Conservation (phyloP, 2,888 invertebrate species). For the Spisula solida region DNA sequence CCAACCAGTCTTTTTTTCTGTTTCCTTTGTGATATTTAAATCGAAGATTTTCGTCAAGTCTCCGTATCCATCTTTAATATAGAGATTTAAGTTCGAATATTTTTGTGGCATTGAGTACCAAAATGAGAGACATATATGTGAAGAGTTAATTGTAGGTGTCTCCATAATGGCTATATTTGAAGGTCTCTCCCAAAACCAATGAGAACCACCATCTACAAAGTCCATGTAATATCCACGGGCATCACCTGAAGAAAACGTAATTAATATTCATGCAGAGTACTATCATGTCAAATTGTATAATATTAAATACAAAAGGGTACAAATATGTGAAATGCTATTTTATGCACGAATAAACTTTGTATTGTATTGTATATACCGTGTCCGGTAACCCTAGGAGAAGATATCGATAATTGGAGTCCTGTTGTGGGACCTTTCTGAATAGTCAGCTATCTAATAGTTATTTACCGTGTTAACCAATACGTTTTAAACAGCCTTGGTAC, state of each 20-base stretch:
- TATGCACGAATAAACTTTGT: too few species aligned
- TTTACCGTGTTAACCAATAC: too few species aligned
- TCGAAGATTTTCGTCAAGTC: neutral
- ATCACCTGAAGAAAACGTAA: conserved; percentile 35
- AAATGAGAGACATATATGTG: conserved; percentile 51
- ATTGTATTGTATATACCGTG: too few species aligned
- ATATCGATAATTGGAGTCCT: too few species aligned
- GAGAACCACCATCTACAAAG: conserved; percentile 32
- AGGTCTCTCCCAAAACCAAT: conserved; percentile 5
- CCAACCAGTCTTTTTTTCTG: conserved; percentile 42
- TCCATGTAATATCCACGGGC: conserved; percentile 47
- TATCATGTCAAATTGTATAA: too few species aligned
- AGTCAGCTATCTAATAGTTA: too few species aligned
- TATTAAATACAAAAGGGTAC: too few species aligned
- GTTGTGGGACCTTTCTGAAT: too few species aligned
- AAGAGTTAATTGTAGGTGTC: conserved; percentile 44
- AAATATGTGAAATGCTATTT: too few species aligned
- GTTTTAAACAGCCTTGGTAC: too few species aligned
- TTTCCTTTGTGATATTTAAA: neutral
- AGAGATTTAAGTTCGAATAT: conserved; percentile 57
- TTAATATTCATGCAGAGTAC: too few species aligned
- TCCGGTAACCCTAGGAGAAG: too few species aligned
- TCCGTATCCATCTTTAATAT: conserved; percentile 8
- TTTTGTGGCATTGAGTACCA: conserved; percentile 56
- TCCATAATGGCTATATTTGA: conserved; percentile 44